These are phyloP conservation scores for Piprites chloris DNA, from an alignment of 2,113 vertebrate genomes.

Conservation along the genomic window DNA sequence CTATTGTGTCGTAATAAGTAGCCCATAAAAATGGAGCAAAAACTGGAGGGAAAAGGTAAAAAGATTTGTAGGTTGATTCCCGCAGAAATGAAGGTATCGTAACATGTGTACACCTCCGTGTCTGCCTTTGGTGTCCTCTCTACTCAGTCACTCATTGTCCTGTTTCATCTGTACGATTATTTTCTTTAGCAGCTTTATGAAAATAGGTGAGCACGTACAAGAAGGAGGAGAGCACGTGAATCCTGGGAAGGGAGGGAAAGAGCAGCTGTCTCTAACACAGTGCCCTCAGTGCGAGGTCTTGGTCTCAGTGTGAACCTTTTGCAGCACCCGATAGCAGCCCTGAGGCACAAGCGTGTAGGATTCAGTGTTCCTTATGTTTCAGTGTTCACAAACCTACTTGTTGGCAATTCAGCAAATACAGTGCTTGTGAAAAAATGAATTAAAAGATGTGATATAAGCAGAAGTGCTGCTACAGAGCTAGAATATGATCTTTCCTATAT, in stretches of 20 bases:
- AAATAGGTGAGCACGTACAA: neutral
- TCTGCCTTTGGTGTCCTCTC: neutral
- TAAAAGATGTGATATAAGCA: neutral
- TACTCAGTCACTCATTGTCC: neutral
- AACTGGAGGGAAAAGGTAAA: neutral
- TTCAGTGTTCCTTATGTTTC: neutral
- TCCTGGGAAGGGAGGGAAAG: neutral
- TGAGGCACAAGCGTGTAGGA: neutral
- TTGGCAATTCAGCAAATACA: neutral
- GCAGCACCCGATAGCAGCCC: neutral
- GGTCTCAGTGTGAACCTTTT: neutral
- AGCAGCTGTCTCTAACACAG: neutral
- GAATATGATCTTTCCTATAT: neutral
- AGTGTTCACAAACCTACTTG: neutral
- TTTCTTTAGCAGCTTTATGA: neutral
- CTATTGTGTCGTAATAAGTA: neutral
- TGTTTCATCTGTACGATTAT: neutral
- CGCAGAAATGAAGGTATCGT: neutral
- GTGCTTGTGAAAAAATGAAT: accelerated
- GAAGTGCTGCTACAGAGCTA: neutral
- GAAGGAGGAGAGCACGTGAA: neutral
- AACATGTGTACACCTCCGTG: accelerated
- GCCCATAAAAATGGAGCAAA: neutral
- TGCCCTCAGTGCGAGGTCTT: neutral
- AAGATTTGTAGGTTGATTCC: neutral